Base-by-base conservation (phyloP, 2,113 vertebrate species). In the Chitala chitala region DNA sequence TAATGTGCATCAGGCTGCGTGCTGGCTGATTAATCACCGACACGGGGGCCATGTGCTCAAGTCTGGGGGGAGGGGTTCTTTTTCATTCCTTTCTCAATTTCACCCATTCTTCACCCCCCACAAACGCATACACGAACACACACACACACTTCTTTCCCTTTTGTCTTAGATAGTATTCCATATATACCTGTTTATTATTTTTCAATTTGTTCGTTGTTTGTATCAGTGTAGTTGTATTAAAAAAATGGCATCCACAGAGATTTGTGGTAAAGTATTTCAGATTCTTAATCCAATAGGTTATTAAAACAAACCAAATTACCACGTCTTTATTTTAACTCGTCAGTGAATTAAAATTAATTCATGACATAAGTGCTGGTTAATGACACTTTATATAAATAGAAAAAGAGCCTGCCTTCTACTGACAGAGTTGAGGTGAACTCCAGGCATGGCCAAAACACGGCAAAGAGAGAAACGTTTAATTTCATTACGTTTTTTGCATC, bases 21-120 rank as follows among this genome's bases (percentile, higher is more conserved):
- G 93, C 91, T 90, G 91, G 85, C 93, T 95, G 94, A 97, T 98
- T 98, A 96, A 96, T 94, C 94, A 92, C 93, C 88, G 87, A 89
- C 85, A 81, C 82, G 84, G 86, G 88, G 86, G 88, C 89, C 90
- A 90, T 90, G 87, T 93, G 93, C 92, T 92, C 56, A 61, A 22
- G 66, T 50, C 36, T 40, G 66, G 66, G 63, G 40, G 91, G 92
- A 88, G 90, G 87, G 90, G 85, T 90, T 92, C 92, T 89, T 89
- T 84, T 89, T 91, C 92, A 78, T 81, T 75, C 77, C 89, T 92
- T 38, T 87, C 91, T 81, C 72, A 77, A 75, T 78, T 75, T 77
- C 77, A 91, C 87, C 89, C 88, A 90, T 92, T 91, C 92, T 85
- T 90, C 0, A 81, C 82, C 89, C 89, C 91, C 92, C 55, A 33